Percentiles rank a stretch among this genome's conserved stretches.
Evolutionary conservation across 2,797 vertebrate species (phyloP).

Genomic region (Ctenopoma kingsleyae): DNA sequence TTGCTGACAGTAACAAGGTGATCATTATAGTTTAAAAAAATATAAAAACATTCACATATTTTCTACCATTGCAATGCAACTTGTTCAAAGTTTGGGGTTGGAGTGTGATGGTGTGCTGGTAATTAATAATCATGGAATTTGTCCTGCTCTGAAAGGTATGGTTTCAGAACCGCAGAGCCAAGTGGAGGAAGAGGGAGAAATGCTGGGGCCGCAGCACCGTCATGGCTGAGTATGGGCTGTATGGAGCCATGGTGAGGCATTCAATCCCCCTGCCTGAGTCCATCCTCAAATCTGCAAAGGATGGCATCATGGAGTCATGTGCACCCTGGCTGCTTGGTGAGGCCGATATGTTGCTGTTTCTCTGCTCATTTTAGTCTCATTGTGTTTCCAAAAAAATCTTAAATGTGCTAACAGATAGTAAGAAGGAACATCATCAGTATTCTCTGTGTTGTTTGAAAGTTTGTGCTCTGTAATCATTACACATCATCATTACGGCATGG

Average conservation of each 20-base stretch:
- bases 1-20: background rate
- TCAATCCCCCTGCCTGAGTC: slow-evolving; percentile 98
- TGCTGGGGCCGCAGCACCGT: slow-evolving; percentile 99
- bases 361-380: background rate
- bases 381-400: background rate
- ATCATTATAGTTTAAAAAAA: too few species aligned
- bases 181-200: slow-evolving; percentile 98
- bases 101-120: background rate
- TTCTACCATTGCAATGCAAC: background rate
- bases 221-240: slow-evolving; percentile 98
- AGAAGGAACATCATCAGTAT: background rate
- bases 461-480: background rate
- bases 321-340: slow-evolving; percentile 97
- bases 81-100: too few species aligned
- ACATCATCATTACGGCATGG: background rate
- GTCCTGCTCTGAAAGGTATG: slow-evolving; percentile 87
- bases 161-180: slow-evolving; percentile 99
- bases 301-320: slow-evolving; percentile 99
- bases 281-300: slow-evolving; percentile 99
- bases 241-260: slow-evolving; percentile 98
- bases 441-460: background rate
- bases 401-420: background rate
- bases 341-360: slow-evolving; percentile 17
- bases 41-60: too few species aligned
- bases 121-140: background rate